phyloP scores from a whole-genome alignment of 2,797 vertebrate species.

The Caiman crocodilus region DNA sequence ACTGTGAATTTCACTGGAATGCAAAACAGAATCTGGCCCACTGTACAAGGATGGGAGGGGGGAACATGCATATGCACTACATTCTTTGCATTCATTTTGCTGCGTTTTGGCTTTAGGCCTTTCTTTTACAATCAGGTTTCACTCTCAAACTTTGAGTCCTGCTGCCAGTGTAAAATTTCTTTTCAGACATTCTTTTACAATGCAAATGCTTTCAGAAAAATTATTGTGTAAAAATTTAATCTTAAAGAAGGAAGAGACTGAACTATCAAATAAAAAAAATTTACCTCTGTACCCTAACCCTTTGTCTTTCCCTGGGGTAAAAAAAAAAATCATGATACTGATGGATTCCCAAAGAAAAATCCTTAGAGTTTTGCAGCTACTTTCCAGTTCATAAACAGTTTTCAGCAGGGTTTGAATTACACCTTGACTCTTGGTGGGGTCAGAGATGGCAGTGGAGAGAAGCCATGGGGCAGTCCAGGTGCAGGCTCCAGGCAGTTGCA shows the following conservation, averaged over 20 bases:
- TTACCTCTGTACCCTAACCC: neutral
- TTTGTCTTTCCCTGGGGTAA: neutral
- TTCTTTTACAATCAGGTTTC: conserved; percentile 6
- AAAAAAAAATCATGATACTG: too few relatives aligned
- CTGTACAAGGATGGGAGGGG: neutral
- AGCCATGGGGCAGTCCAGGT: too few relatives aligned
- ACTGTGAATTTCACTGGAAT: conserved; percentile 16
- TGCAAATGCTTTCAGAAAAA: neutral
- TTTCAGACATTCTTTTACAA: conserved; percentile 8
- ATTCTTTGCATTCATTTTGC: neutral
- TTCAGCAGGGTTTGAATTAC: neutral
- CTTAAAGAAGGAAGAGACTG: neutral
- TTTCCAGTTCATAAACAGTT: neutral
- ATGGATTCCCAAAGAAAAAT: neutral
- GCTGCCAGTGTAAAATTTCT: neutral
- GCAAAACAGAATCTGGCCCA: neutral
- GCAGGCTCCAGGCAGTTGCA: too few relatives aligned
- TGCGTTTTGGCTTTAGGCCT: neutral
- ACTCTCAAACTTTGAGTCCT: conserved; percentile 15
- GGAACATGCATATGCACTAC: neutral
- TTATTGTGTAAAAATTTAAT: fast-evolving
- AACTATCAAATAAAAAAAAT: neutral
- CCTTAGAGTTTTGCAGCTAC: neutral
- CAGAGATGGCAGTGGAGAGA: too few relatives aligned
- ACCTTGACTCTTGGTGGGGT: neutral